These are phyloP conservation scores for Engraulis encrasicolus DNA, from an alignment of 2,113 vertebrate species.

Conservation along the genomic window DNA sequence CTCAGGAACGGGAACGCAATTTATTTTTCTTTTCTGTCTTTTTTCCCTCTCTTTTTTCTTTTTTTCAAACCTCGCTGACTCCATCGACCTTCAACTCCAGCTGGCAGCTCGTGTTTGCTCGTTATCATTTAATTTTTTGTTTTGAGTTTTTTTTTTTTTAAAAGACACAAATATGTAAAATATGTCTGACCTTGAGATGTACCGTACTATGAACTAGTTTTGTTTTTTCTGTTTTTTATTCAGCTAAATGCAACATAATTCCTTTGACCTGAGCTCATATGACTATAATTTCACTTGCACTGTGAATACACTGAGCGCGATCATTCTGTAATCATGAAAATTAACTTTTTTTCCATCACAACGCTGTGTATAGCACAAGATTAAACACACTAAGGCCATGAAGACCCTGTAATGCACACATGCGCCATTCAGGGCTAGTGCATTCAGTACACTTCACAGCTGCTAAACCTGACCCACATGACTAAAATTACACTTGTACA, in stretches of 20 bases:
- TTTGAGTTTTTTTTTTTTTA: background rate
- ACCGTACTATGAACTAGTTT: too few species aligned
- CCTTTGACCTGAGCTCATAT: background rate
- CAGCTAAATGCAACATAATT: background rate
- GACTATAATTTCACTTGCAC: background rate
- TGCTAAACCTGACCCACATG: too few species aligned
- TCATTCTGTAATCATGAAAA: background rate
- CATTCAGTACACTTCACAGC: too few species aligned
- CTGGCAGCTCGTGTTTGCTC: background rate
- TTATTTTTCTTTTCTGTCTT: too few species aligned
- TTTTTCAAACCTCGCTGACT: constrained; percentile 6
- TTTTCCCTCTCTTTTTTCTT: too few species aligned
- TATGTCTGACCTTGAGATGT: background rate
- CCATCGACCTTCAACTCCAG: background rate
- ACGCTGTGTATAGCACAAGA: background rate
- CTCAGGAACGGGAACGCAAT: background rate
- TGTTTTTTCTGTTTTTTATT: too few species aligned
- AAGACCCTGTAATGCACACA: background rate
- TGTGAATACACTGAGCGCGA: background rate
- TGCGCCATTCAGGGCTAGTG: too few species aligned
- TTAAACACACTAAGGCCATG: background rate
- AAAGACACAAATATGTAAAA: background rate
- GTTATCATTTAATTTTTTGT: too few species aligned
- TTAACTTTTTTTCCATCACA: background rate
- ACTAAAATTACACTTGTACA: too few species aligned